These are phyloP conservation scores for Yponomeuta plumbellus DNA, from an alignment of 2,888 invertebrate genomes.

Conservation along the genomic window DNA sequence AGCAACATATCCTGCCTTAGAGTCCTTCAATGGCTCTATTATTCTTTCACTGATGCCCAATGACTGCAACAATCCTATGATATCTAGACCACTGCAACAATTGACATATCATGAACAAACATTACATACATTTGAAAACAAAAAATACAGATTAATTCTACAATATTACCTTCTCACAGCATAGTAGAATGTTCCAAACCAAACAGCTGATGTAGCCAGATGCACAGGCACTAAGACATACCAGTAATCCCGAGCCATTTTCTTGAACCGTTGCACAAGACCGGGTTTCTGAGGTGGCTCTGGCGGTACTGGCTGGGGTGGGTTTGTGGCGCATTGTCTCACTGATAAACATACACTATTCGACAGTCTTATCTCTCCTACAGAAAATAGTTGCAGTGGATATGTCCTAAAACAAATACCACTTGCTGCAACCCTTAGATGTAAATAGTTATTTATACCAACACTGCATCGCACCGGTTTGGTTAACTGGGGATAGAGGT, in stretches of 20 bases:
- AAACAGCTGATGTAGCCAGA: conserved; percentile 88
- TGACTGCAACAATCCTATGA: conserved; percentile 85
- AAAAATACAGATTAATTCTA: conserved; percentile 20
- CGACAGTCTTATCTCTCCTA: conserved; percentile 32
- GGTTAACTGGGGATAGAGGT: conserved; percentile 38
- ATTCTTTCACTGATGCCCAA: conserved; percentile 87
- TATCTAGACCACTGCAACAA: conserved; percentile 91
- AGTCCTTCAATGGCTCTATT: conserved; percentile 84
- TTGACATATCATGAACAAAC: not conserved
- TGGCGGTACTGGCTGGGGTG: conserved; percentile 22
- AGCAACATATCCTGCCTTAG: conserved; percentile 92
- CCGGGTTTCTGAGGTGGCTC: conserved; percentile 65
- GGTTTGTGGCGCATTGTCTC: conserved; percentile 35
- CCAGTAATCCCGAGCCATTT: conserved; percentile 97
- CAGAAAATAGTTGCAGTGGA: conserved; percentile 27
- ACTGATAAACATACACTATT: conserved; percentile 11
- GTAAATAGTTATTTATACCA: conserved; percentile 32
- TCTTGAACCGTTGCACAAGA: conserved; percentile 88
- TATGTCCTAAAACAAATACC: conserved; percentile 41
- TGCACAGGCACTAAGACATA: conserved; percentile 97
- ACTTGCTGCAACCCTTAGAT: conserved; percentile 44
- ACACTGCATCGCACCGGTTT: conserved; percentile 54
- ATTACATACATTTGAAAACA: not conserved
- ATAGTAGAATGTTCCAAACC: conserved; percentile 93
- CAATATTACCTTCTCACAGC: conserved; percentile 85